phyloP scores from a whole-genome alignment of 2,888 invertebrate genomes.

The Leptinotarsa juncta region DNA sequence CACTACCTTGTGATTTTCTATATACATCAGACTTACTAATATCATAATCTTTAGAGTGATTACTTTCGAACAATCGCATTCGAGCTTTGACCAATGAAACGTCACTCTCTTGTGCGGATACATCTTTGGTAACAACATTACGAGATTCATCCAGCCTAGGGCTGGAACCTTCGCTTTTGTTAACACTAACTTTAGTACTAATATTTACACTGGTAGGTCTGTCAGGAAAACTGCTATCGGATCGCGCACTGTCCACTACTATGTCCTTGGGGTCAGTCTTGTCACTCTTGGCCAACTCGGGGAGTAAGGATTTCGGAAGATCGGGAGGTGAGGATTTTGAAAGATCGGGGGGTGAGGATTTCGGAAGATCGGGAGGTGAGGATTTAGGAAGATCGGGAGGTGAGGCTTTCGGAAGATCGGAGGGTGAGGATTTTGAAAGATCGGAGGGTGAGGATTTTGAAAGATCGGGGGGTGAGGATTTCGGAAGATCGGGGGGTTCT shows the following conservation, averaged over 20 bases:
- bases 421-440: conserved; percentile 23
- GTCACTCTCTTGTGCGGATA: conserved; percentile 49
- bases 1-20: conserved; percentile 36
- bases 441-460: conserved; percentile 33
- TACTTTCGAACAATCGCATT: conserved; percentile 63
- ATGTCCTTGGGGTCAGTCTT: conserved; percentile 24
- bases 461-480: conserved; percentile 38
- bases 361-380: conserved; percentile 38
- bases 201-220: conserved; percentile 43
- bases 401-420: conserved; percentile 32
- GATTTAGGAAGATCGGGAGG: not conserved
- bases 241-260: conserved; percentile 44
- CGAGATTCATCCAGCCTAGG: conserved; percentile 50
- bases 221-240: conserved; percentile 56
- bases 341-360: conserved; percentile 32
- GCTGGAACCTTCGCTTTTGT: conserved; percentile 37
- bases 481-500: conserved; percentile 38
- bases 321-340: conserved; percentile 36
- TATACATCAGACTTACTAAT: conserved; percentile 50
- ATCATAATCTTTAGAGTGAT: conserved; percentile 29
- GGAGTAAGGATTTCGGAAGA: conserved; percentile 11
- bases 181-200: conserved; percentile 54
- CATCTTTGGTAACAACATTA: conserved; percentile 65
- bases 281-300: conserved; percentile 32
- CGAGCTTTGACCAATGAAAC: conserved; percentile 63